Conservation (phyloP, 2,888 invertebrate species). For the Apotomis betuletana region DNA sequence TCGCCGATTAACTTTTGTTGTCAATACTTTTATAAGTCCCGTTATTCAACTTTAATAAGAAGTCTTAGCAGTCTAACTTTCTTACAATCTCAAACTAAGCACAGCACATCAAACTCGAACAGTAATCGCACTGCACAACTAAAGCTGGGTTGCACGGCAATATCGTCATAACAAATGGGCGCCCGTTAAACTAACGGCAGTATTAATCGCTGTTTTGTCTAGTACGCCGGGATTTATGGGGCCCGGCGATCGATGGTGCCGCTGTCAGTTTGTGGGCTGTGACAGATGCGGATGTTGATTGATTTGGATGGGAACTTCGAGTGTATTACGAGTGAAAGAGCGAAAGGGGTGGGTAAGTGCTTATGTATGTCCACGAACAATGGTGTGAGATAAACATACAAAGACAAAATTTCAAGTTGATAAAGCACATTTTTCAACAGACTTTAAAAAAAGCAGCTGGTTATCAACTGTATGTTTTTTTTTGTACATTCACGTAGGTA, state of each 20-base stretch:
- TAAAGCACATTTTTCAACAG: no score
- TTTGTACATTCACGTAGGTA: no score
- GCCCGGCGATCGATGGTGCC: constrained; percentile 42
- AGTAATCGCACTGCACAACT: constrained; percentile 34
- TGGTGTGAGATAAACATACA: not conserved
- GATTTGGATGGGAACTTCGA: constrained; percentile 22
- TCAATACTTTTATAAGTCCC: no score
- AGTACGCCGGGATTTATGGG: constrained; percentile 57
- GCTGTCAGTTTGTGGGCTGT: constrained; percentile 41
- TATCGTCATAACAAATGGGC: constrained; percentile 66
- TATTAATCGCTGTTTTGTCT: constrained; percentile 80
- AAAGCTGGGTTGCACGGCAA: constrained; percentile 45
- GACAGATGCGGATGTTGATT: constrained; percentile 37
- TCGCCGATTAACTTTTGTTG: no score
- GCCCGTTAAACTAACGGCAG: constrained; percentile 71
- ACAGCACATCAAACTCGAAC: constrained; percentile 24
- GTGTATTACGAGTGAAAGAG: not conserved
- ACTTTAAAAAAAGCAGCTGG: no score
- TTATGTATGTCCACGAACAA: not conserved
- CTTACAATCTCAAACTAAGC: constrained; percentile 3
- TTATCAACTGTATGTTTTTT: no score
- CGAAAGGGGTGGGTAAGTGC: not conserved
- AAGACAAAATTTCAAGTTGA: no score
- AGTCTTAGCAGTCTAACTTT: not conserved
- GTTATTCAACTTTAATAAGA: not conserved